Conservation (phyloP, 2,797 vertebrate genomes). For the Erpetoichthys calabaricus region DNA sequence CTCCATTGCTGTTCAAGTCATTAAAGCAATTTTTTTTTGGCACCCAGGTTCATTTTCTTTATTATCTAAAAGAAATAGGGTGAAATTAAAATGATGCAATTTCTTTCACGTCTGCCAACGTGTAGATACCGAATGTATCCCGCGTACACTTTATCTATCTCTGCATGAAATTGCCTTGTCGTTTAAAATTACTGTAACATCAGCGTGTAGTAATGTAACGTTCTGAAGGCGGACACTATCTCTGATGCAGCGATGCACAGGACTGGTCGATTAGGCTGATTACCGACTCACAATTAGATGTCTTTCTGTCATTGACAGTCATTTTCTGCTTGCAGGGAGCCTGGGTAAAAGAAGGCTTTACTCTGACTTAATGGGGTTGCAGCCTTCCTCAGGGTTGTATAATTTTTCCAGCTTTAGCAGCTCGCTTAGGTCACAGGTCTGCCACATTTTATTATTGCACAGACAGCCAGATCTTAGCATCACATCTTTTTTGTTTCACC, state of each 20-base stretch:
- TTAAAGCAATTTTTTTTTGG: neutral
- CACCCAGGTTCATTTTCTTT: neutral
- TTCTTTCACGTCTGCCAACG: neutral
- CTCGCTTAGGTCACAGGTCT: too few relatives aligned
- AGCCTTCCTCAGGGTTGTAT: too few relatives aligned
- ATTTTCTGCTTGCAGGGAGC: too few relatives aligned
- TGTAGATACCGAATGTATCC: neutral
- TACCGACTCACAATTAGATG: conserved; percentile 4
- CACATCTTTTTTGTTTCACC: too few relatives aligned
- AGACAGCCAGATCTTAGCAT: too few relatives aligned
- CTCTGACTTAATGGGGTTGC: too few relatives aligned
- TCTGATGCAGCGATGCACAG: conserved; percentile 2
- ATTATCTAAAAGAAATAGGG: neutral
- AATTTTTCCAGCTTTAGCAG: too few relatives aligned
- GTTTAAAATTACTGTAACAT: neutral
- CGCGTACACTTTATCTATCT: conserved; percentile 1
- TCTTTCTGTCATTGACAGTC: neutral
- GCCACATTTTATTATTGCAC: too few relatives aligned
- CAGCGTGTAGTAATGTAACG: conserved; percentile 4
- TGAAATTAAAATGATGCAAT: neutral
- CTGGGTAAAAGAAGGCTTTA: too few relatives aligned
- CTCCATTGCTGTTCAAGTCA: neutral
- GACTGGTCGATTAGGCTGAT: conserved; percentile 12
- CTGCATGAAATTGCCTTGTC: conserved; percentile 4
- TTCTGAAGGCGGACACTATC: conserved; percentile 1